phyloP scores from a whole-genome alignment of 2,888 invertebrate species.

The Caenorhabditis sp. region DNA sequence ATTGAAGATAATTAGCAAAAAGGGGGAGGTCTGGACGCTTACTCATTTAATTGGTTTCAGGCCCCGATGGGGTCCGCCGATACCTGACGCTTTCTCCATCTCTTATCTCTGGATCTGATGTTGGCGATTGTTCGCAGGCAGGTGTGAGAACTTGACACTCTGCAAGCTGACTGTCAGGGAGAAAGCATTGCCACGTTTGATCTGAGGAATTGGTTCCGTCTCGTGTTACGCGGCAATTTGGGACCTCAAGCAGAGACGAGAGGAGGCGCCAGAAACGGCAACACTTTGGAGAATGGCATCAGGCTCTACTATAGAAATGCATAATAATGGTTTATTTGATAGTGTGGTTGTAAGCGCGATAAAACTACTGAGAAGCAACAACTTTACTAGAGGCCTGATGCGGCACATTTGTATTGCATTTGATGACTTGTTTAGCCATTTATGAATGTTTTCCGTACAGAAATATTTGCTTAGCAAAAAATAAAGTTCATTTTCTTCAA shows the following conservation, averaged over 20 bases:
- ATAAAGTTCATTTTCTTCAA: constrained; percentile 28
- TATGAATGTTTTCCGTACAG: constrained; percentile 63
- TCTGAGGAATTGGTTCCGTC: constrained; percentile 52
- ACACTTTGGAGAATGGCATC: constrained; percentile 53
- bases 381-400: constrained; percentile 22
- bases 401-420: constrained; percentile 72
- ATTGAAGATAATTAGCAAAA: constrained; percentile 59
- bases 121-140: constrained; percentile 19
- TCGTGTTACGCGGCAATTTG: constrained; percentile 61
- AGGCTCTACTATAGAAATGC: constrained; percentile 66
- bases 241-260: constrained; percentile 1
- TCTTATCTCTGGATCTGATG: constrained; percentile 37
- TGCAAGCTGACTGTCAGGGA: not conserved
- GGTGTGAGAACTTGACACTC: constrained; percentile 54
- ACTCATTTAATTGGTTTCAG: constrained; percentile 51
- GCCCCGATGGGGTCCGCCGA: constrained; percentile 39
- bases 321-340: constrained; percentile 68
- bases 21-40: constrained; percentile 29
- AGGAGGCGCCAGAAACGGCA: constrained; percentile 35
- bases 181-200: constrained; percentile 25
- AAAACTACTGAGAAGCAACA: constrained; percentile 17
- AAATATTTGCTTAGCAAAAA: constrained; percentile 35
- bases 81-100: constrained; percentile 30
- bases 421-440: constrained; percentile 74
- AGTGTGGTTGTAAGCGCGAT: constrained; percentile 58